phyloP scores from a whole-genome alignment of 2,888 invertebrate species.

The Callimorpha dominula region DNA sequence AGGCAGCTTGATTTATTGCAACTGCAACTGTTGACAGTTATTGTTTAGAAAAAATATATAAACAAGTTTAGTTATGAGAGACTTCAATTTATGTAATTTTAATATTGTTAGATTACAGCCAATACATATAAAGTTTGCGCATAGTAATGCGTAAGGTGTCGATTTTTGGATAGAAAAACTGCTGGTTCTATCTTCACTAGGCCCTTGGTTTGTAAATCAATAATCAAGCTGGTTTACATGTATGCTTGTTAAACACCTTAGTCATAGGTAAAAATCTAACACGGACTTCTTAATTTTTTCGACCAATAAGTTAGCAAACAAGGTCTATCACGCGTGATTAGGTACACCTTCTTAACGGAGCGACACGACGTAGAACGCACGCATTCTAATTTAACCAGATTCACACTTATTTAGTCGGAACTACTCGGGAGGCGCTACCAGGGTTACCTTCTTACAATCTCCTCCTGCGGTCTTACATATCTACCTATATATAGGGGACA shows the following conservation, averaged over 20 bases:
- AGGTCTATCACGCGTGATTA: background rate
- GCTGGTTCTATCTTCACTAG: background rate
- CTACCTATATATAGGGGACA: background rate
- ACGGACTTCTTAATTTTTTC: no score
- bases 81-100: background rate
- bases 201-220: background rate
- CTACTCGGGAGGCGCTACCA: background rate
- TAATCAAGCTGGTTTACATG: no score
- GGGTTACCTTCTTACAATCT: background rate
- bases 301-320: background rate
- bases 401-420: background rate
- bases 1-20: slow-evolving; percentile 25
- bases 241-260: no score
- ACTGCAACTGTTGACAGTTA: background rate
- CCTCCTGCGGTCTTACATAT: background rate
- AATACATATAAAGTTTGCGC: background rate
- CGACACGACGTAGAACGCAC: no score
- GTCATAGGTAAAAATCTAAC: no score
- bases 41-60: background rate
- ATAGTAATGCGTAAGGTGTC: background rate
- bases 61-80: background rate
- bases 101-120: background rate
- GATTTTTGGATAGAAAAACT: background rate
- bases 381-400: background rate
- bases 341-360: no score